phyloP scores from a whole-genome alignment of 2,113 vertebrate genomes.

The Carassius auratus region DNA sequence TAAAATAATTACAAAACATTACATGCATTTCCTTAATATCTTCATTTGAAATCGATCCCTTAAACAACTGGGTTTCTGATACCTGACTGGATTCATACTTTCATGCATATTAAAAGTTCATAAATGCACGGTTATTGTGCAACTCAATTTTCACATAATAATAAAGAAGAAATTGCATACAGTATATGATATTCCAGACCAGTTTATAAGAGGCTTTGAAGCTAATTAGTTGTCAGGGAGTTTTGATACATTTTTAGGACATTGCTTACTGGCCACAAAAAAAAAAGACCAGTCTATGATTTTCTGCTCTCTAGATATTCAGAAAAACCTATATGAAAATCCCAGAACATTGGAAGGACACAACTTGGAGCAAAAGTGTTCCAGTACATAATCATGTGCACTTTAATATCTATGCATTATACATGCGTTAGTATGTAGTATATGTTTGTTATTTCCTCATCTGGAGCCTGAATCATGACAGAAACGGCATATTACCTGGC shows the following conservation, averaged over 20 bases:
- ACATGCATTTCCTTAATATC: not conserved
- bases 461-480: constrained; percentile 10
- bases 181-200: no score
- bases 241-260: no score
- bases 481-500: constrained; percentile 19
- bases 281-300: no score
- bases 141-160: no score
- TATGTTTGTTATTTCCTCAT: not conserved
- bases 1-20: no score
- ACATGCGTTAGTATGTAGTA: not conserved
- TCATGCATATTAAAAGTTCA: no score
- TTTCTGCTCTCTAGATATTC: no score
- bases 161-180: no score
- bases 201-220: not conserved
- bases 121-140: no score
- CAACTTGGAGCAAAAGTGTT: not conserved
- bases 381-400: no score
- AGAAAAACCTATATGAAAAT: not conserved
- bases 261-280: no score
- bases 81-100: no score
- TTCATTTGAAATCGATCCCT: not conserved
- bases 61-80: not conserved
- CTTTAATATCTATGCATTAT: not conserved
- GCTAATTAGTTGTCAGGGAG: not conserved
- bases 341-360: not conserved